Percentiles rank a stretch among this genome's conserved stretches.
Evolutionary conservation across 92 coral and sea anemone genomes (phyloP).

Genomic region (Bergia puertoricense): DNA sequence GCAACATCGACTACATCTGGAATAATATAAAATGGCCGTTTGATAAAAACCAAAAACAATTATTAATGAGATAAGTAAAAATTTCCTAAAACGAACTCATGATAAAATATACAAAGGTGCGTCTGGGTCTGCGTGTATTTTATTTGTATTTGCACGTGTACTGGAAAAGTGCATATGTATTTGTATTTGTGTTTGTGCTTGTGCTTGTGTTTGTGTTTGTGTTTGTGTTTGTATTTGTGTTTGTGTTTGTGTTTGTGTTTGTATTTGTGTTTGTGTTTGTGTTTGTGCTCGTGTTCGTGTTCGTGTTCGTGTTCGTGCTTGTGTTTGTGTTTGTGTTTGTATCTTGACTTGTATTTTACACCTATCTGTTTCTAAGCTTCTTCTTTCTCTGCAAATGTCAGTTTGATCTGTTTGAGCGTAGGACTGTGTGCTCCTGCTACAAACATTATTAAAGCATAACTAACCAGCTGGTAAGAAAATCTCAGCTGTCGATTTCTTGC

Average conservation of each 20-base stretch:
- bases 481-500: conserved; percentile 82
- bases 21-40: too few species aligned
- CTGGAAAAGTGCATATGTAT: too few species aligned
- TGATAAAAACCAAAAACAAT: too few species aligned
- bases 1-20: too few species aligned
- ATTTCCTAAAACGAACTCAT: too few species aligned
- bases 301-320: neutral
- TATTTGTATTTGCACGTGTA: too few species aligned
- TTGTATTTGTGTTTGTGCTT: neutral
- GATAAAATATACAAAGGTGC: too few species aligned
- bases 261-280: neutral
- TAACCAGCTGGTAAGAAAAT: conserved; percentile 71
- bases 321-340: neutral
- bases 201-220: neutral
- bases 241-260: too few species aligned
- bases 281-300: neutral
- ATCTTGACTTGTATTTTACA: too few species aligned
- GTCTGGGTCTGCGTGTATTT: too few species aligned
- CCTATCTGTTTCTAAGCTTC: neutral
- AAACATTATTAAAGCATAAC: neutral
- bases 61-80: too few species aligned
- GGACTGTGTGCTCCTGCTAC: neutral
- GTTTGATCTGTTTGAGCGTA: neutral
- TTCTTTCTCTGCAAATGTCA: neutral
- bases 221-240: neutral